Percentiles rank a stretch among this genome's conserved stretches.
phyloP scores from a whole-genome alignment of 2,797 vertebrate species.

The Hafferia zeledoni region DNA sequence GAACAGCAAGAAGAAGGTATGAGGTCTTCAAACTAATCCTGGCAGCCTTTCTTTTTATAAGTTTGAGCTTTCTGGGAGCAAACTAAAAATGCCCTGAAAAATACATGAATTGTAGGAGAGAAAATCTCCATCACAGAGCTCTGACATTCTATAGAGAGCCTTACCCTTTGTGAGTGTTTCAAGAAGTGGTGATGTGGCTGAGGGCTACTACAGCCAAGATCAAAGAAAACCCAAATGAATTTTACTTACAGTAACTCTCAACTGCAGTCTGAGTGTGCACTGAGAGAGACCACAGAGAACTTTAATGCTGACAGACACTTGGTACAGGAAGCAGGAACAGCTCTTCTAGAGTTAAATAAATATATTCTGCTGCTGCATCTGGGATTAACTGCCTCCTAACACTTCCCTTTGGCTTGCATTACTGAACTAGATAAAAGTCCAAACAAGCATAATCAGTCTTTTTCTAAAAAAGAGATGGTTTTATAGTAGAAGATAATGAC shows the following conservation, averaged over 20 bases:
- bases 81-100: background rate
- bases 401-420: conserved; percentile 5
- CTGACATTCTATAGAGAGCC: background rate
- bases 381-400: conserved; percentile 1
- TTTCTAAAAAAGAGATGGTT: background rate
- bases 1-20: background rate
- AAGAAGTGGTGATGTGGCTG: background rate
- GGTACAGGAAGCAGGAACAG: background rate
- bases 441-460: background rate
- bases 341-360: background rate
- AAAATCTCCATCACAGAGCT: background rate
- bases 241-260: background rate
- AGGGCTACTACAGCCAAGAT: background rate
- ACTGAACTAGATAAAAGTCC: background rate
- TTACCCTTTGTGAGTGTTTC: background rate
- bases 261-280: background rate
- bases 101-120: background rate
- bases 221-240: background rate
- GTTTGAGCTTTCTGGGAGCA: background rate
- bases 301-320: background rate
- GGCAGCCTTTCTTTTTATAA: background rate
- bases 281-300: background rate
- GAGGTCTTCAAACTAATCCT: background rate
- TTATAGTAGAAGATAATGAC: background rate
- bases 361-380: background rate